A percentile compares a stretch with the other conserved stretches of the same genome.
These are phyloP conservation scores for Callipepla squamata DNA, from an alignment of 2,113 vertebrate genomes.

Conservation along the genomic window DNA sequence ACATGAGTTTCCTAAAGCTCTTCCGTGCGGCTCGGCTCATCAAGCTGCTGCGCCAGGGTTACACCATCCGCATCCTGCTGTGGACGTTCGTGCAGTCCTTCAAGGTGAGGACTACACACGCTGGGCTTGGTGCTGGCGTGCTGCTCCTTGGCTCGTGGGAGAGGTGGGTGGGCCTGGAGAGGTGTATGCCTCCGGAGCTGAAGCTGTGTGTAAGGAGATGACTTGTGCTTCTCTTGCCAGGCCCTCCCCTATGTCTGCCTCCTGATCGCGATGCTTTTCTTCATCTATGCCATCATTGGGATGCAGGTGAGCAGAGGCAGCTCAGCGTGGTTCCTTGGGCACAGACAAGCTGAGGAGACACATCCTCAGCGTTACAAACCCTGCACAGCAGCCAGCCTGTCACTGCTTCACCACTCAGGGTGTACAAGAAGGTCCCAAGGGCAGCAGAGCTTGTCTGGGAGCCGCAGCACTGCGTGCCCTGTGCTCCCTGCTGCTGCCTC, in stretches of 20 bases:
- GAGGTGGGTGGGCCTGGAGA: neutral
- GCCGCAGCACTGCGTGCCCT: neutral
- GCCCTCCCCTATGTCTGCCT: slow-evolving; percentile 97
- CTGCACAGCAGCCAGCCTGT: neutral
- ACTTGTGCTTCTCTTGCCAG: slow-evolving; percentile 73
- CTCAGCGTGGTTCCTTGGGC: neutral
- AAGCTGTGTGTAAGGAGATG: neutral
- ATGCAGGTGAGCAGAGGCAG: slow-evolving; percentile 90
- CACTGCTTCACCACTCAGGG: fast-evolving
- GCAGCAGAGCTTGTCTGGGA: neutral
- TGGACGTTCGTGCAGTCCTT: slow-evolving; percentile 99
- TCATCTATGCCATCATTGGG: slow-evolving; percentile 98
- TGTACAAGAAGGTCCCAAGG: neutral
- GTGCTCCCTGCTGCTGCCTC: neutral
- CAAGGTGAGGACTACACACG: slow-evolving; percentile 79
- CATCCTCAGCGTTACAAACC: neutral
- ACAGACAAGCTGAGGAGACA: fast-evolving
- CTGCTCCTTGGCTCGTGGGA: neutral
- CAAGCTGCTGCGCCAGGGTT: slow-evolving; percentile 95
- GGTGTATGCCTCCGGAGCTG: neutral
- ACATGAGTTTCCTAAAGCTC: slow-evolving; percentile 98
- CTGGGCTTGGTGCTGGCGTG: neutral
- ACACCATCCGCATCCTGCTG: slow-evolving; percentile 96
- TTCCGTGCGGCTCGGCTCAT: slow-evolving; percentile 98
- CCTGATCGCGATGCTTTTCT: slow-evolving; percentile 98